These are phyloP conservation scores for Onthophagus sagittarius DNA, from an alignment of 2,888 invertebrate genomes.

Conservation along the genomic window DNA sequence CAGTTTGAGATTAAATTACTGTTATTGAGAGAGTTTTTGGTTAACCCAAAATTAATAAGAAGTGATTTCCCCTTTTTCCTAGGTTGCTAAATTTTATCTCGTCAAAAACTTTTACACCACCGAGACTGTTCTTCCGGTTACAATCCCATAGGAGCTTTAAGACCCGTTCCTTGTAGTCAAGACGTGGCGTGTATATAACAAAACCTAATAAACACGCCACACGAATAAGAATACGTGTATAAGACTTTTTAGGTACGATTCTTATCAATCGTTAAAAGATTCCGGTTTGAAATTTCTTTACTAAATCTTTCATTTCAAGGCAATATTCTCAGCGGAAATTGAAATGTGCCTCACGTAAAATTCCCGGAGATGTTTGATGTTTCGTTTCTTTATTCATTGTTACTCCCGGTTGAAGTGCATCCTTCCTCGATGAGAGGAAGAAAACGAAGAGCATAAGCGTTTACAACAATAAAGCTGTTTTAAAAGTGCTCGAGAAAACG, in stretches of 20 bases:
- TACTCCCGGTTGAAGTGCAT: neutral
- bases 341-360: neutral
- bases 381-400: neutral
- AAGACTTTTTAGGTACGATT: neutral
- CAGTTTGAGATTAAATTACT: too few relatives aligned
- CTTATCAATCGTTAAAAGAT: too few relatives aligned
- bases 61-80: neutral
- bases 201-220: neutral
- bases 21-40: neutral
- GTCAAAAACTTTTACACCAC: neutral
- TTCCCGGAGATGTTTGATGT: neutral
- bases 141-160: neutral
- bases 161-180: neutral
- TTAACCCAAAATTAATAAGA: neutral
- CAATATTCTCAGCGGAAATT: too few relatives aligned
- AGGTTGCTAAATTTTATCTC: neutral
- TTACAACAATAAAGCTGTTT: neutral
- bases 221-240: neutral
- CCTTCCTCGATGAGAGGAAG: neutral
- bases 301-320: neutral
- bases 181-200: neutral
- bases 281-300: neutral
- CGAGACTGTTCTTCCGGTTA: neutral
- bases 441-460: neutral
- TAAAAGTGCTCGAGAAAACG: neutral